Percentiles rank a stretch among this genome's conserved stretches.
Evolutionary conservation across 2,888 invertebrate genomes (phyloP).

Genomic region (Volucella inflata): DNA sequence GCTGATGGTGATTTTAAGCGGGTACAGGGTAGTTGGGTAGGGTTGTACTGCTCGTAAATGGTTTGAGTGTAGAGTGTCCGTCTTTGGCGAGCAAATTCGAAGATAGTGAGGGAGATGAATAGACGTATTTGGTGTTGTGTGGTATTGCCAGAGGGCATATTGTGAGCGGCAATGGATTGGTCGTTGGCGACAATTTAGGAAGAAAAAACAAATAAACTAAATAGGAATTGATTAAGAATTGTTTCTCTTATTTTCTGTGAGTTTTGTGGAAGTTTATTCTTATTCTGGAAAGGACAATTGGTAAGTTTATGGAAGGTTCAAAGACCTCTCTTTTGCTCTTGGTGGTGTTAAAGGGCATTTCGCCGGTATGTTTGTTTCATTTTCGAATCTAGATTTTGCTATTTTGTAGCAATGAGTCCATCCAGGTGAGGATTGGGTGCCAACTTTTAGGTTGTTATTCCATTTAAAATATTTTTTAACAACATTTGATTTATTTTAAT

Average conservation of each 20-base stretch:
- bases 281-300: not conserved
- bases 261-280: not conserved
- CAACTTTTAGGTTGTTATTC: not conserved
- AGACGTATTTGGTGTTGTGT: not conserved
- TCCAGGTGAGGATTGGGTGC: not conserved
- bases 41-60: constrained; percentile 14
- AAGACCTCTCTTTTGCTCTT: not conserved
- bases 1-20: constrained; percentile 34
- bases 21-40: not conserved
- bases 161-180: not conserved
- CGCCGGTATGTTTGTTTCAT: constrained; percentile 69
- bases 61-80: constrained; percentile 12
- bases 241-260: not conserved
- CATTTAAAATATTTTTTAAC: not conserved
- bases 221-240: not conserved
- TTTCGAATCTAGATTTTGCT: constrained; percentile 32
- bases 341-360: constrained; percentile 18
- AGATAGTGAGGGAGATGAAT: constrained; percentile 35
- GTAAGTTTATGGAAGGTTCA: no score
- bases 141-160: constrained; percentile 46
- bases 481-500: no score
- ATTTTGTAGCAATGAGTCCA: constrained; percentile 24
- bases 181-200: not conserved
- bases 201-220: not conserved
- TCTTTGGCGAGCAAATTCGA: constrained; percentile 51